Evolutionary conservation across 2,888 invertebrate genomes (phyloP).

Genomic region (Eupelmus urozonus): DNA sequence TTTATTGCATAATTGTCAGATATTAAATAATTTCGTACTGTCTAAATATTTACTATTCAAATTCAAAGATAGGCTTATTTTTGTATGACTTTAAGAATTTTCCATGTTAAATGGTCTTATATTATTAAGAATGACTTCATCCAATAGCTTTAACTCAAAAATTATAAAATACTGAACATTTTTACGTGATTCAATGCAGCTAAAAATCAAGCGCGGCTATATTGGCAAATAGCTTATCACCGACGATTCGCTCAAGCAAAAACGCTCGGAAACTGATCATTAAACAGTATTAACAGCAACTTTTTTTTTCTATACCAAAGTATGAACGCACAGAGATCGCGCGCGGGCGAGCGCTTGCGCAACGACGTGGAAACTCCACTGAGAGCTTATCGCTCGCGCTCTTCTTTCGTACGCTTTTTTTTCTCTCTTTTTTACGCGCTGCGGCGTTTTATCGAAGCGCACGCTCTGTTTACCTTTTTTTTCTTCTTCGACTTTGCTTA

Average conservation of each 20-base stretch:
- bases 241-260: neutral
- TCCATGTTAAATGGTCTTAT: too few relatives aligned
- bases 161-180: too few relatives aligned
- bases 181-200: neutral
- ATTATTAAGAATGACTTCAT: too few relatives aligned
- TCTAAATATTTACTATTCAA: too few relatives aligned
- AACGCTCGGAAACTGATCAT: neutral
- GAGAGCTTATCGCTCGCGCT: slow-evolving; percentile 36
- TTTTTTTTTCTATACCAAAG: neutral
- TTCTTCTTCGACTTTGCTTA: slow-evolving; percentile 16
- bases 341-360: slow-evolving; percentile 22
- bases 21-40: too few relatives aligned
- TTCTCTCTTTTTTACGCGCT: neutral
- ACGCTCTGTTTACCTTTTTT: slow-evolving; percentile 40
- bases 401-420: slow-evolving; percentile 22
- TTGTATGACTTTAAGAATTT: too few relatives aligned
- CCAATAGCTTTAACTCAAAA: too few relatives aligned
- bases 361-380: slow-evolving; percentile 34
- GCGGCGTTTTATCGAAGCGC: slow-evolving; percentile 22
- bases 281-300: slow-evolving; percentile 2
- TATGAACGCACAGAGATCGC: neutral
- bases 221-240: neutral
- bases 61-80: too few relatives aligned
- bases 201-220: neutral
- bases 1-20: too few relatives aligned